These are phyloP conservation scores for Montipora efflorescens DNA, from an alignment of 64 coral and sea anemone species.

Conservation along the genomic window DNA sequence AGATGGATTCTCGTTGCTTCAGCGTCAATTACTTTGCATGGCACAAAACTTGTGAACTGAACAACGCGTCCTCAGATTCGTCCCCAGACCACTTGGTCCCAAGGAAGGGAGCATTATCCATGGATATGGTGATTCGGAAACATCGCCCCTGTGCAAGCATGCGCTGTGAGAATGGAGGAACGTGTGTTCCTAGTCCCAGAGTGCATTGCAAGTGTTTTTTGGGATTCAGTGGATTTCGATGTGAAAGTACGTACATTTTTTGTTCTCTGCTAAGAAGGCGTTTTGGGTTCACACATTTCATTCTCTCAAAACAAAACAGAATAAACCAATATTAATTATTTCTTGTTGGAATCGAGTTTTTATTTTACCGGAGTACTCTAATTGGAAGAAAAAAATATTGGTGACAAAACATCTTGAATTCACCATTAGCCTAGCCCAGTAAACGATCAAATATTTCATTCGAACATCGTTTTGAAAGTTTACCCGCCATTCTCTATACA, in stretches of 20 bases:
- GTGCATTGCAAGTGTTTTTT: neutral
- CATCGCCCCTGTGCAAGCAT: neutral
- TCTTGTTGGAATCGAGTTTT: no score
- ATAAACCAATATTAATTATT: no score
- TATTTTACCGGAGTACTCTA: no score
- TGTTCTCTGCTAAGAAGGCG: neutral
- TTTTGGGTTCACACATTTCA: neutral
- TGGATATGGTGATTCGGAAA: slow-evolving; percentile 1
- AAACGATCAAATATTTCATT: no score
- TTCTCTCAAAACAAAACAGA: no score
- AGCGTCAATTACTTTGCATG: slow-evolving; percentile 12
- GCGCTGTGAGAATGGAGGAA: slow-evolving; percentile 53
- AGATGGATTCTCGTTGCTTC: slow-evolving; percentile 19
- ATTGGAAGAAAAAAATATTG: no score
- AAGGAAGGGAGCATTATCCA: slow-evolving; percentile 15
- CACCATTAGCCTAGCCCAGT: no score
- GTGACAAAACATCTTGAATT: no score
- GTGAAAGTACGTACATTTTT: slow-evolving; percentile 17
- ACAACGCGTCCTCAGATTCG: neutral
- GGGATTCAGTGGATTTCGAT: neutral
- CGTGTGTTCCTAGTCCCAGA: neutral
- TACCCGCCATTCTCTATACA: no score
- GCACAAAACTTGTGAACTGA: slow-evolving; percentile 6
- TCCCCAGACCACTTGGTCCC: neutral
- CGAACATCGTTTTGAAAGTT: no score